Percentiles rank a stretch among this genome's conserved stretches.
Evolutionary conservation across 1,140 invertebrate genomes (phyloP).

Genomic region (Andricus grossulariae): DNA sequence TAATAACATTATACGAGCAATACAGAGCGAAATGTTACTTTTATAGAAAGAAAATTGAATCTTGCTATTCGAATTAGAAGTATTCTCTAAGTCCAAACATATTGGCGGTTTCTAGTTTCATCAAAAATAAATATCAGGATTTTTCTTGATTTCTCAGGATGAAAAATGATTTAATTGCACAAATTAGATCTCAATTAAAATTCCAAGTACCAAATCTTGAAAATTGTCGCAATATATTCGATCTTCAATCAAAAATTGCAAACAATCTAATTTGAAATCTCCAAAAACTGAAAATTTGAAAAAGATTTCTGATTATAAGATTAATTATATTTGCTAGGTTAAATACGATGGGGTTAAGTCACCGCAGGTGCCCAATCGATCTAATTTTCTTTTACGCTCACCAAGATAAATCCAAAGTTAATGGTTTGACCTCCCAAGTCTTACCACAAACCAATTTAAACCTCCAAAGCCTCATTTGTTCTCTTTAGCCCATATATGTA

Average conservation of each 20-base stretch:
- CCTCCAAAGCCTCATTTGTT: slow-evolving; percentile 16
- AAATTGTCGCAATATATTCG: no score
- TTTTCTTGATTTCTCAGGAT: no score
- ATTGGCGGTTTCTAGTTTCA: no score
- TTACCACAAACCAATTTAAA: slow-evolving; percentile 8
- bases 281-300: background rate
- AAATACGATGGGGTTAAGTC: background rate
- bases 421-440: slow-evolving; percentile 18
- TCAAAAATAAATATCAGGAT: no score
- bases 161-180: no score
- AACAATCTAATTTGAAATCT: no score
- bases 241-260: no score
- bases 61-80: background rate
- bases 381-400: slow-evolving; percentile 10
- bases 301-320: background rate
- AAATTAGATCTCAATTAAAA: no score
- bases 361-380: background rate
- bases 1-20: background rate
- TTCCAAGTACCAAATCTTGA: no score
- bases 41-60: background rate
- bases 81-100: no score
- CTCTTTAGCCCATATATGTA: background rate
- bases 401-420: slow-evolving; percentile 10
- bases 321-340: background rate
- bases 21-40: background rate